phyloP scores from a whole-genome alignment of 2,888 invertebrate genomes.

The Strigamia maritima region DNA sequence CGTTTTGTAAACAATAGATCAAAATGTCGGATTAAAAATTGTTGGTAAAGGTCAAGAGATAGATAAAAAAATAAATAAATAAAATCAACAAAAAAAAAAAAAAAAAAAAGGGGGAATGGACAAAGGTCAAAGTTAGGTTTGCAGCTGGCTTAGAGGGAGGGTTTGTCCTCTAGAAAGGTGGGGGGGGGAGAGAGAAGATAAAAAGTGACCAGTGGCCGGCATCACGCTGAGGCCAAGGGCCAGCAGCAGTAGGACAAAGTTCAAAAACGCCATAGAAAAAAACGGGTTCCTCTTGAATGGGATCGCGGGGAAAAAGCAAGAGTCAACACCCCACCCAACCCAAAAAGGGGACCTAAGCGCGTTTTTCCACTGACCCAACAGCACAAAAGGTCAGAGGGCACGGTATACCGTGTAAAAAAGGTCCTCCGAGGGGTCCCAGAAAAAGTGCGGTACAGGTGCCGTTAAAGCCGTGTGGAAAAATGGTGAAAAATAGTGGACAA shows the following conservation, averaged over 20 bases:
- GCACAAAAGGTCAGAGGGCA: background rate
- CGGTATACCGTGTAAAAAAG: background rate
- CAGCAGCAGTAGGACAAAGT: slow-evolving; percentile 4
- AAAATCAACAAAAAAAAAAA: background rate
- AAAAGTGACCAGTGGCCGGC: slow-evolving; percentile 4
- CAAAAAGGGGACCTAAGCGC: background rate
- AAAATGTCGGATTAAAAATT: too few relatives aligned
- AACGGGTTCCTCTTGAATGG: background rate
- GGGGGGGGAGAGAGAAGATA: background rate
- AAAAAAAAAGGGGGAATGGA: background rate
- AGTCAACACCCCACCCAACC: background rate
- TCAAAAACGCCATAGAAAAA: background rate
- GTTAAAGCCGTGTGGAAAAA: background rate
- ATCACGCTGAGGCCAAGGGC: background rate
- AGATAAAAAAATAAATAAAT: background rate
- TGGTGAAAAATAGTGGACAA: too few relatives aligned
- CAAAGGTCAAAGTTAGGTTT: background rate
- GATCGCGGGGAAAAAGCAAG: background rate
- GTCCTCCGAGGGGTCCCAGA: background rate
- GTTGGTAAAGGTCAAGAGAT: too few relatives aligned
- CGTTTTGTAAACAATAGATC: too few relatives aligned
- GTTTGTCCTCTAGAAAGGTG: background rate
- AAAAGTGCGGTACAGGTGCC: background rate
- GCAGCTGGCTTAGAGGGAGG: background rate
- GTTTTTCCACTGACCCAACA: background rate